Conservation (phyloP, 2,888 invertebrate species). For the Chrysolina haemoptera region DNA sequence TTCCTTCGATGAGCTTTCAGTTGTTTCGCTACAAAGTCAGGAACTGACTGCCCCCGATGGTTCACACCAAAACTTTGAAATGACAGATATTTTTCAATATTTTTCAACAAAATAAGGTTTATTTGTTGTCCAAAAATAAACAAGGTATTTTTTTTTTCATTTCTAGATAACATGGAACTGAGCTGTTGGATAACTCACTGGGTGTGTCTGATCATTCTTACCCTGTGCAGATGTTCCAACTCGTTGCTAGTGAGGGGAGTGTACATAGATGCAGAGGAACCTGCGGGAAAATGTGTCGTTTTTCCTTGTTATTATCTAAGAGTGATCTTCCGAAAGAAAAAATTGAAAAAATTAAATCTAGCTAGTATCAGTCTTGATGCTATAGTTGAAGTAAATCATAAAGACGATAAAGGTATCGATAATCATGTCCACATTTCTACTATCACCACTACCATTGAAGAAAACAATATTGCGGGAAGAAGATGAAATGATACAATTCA, state of each 20-base stretch:
- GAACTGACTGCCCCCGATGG: too few relatives aligned
- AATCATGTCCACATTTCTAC: slow-evolving; percentile 57
- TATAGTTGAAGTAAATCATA: slow-evolving; percentile 44
- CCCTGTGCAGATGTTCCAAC: slow-evolving; percentile 89
- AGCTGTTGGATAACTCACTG: slow-evolving; percentile 88
- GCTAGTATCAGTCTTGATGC: slow-evolving; percentile 29
- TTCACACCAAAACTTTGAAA: too few relatives aligned
- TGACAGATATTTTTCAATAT: too few relatives aligned
- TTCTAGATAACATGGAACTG: slow-evolving; percentile 78
- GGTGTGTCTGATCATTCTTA: slow-evolving; percentile 81
- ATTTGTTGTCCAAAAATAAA: too few relatives aligned
- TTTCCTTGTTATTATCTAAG: slow-evolving; percentile 89
- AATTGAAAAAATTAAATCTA: slow-evolving; percentile 73
- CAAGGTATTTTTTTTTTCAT: slow-evolving; percentile 14
- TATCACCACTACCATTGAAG: slow-evolving; percentile 41
- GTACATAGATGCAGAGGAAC: slow-evolving; percentile 89
- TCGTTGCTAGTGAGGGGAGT: slow-evolving; percentile 90
- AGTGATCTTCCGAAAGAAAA: slow-evolving; percentile 81
- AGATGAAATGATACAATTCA: slow-evolving; percentile 1
- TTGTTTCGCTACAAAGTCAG: too few relatives aligned
- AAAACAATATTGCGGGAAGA: slow-evolving; percentile 44
- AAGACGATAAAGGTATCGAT: slow-evolving; percentile 49
- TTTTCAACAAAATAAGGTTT: too few relatives aligned
- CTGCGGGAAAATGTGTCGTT: slow-evolving; percentile 85
- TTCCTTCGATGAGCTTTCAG: too few relatives aligned